phyloP scores from a whole-genome alignment of 30 jellyfish, hydroid and myxozoan genomes.

The Chrysaora quinquecirrha region DNA sequence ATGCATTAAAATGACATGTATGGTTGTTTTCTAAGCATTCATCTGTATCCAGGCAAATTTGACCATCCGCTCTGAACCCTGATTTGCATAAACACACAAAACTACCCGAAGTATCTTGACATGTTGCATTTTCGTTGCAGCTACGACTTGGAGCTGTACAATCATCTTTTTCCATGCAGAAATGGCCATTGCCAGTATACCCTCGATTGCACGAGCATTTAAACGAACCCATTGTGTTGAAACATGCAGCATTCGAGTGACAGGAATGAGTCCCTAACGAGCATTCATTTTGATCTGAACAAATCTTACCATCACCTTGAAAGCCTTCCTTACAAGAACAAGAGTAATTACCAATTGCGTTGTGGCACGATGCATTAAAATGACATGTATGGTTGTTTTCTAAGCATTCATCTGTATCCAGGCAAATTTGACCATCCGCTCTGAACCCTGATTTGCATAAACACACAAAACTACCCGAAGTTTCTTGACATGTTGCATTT shows the following conservation, averaged over 20 bases:
- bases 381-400: not conserved
- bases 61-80: no score
- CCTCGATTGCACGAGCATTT: not conserved
- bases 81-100: no score
- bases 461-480: conserved; percentile 13
- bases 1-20: not conserved
- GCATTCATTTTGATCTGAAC: conserved; percentile 50
- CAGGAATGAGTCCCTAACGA: not conserved
- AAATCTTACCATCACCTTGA: not conserved
- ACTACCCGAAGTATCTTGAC: no score
- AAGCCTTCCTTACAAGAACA: conserved; percentile 14
- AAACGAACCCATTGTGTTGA: conserved; percentile 24
- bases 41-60: not conserved
- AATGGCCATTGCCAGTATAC: conserved; percentile 4
- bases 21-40: not conserved
- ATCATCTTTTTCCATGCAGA: no score
- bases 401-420: conserved; percentile 9
- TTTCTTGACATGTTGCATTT: conserved; percentile 60
- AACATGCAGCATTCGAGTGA: not conserved
- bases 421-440: conserved; percentile 31
- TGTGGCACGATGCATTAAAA: not conserved
- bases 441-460: conserved; percentile 31
- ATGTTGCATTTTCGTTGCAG: no score
- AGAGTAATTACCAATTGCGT: conserved; percentile 8
- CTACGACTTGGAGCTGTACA: no score